phyloP scores from a whole-genome alignment of 2,113 vertebrate species.

The Sarotherodon lohbergeri region DNA sequence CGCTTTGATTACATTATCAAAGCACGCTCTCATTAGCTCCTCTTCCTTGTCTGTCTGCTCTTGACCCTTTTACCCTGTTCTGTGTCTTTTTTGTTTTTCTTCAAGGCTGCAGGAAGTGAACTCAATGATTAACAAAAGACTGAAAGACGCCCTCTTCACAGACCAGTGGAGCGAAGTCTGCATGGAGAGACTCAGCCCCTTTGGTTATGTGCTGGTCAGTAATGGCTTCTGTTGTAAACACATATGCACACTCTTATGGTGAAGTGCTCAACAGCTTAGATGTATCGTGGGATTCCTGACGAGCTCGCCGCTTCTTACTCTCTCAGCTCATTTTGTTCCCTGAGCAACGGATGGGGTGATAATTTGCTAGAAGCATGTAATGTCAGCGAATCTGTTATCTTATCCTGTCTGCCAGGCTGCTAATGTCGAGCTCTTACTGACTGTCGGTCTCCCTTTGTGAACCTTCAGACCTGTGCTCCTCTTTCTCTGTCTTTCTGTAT shows the following conservation, averaged over 20 bases:
- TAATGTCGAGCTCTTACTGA: not conserved
- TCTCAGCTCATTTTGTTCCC: conserved; percentile 32
- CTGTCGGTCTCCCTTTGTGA: not conserved
- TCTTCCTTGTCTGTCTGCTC: not conserved
- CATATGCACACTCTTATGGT: not conserved
- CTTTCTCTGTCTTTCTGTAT: not conserved
- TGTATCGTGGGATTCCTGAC: not conserved
- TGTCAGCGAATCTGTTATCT: conserved; percentile 36
- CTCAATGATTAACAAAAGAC: conserved; percentile 93
- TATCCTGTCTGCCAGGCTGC: not conserved
- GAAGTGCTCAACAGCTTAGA: not conserved
- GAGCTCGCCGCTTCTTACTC: conserved; percentile 7
- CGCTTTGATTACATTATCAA: not conserved
- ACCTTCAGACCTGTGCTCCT: not conserved
- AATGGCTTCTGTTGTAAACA: conserved; percentile 27
- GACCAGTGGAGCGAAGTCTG: conserved; percentile 98
- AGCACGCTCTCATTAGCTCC: not conserved
- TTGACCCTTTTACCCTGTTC: conserved; percentile 4
- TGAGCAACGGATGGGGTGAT: conserved; percentile 33
- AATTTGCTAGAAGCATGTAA: conserved; percentile 39
- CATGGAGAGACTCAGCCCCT: conserved; percentile 92
- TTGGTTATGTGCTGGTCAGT: conserved; percentile 93
- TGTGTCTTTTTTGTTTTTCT: conserved; percentile 29
- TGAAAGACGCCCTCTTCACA: conserved; percentile 95
- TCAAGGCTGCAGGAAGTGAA: conserved; percentile 95